Percentiles rank a stretch among this genome's conserved stretches.
phyloP scores from a whole-genome alignment of 1,140 invertebrate species.

The Luehdorfia chinensis region DNA sequence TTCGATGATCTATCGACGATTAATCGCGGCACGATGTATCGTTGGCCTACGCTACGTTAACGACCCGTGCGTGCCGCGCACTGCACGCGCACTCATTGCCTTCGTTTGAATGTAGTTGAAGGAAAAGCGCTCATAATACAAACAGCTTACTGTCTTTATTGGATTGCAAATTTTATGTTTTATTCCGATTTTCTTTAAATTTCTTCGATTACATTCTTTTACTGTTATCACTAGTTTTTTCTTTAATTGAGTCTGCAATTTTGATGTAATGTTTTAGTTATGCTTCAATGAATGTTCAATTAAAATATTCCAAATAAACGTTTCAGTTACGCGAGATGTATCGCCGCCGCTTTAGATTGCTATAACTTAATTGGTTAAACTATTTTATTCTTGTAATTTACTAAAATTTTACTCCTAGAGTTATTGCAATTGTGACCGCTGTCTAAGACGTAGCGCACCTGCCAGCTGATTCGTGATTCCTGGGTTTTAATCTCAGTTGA shows the following conservation, averaged over 20 bases:
- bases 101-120: not conserved
- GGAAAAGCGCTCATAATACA: not conserved
- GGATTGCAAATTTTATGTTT: not conserved
- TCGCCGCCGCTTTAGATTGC: not conserved
- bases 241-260: not conserved
- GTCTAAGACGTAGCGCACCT: too few species aligned
- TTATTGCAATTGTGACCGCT: too few species aligned
- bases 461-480: too few species aligned
- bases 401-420: too few species aligned
- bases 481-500: too few species aligned
- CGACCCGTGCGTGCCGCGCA: slow-evolving; percentile 1
- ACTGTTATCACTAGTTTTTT: not conserved
- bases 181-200: not conserved
- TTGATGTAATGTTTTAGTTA: slow-evolving; percentile 3
- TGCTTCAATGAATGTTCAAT: not conserved
- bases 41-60: not conserved
- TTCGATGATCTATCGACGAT: slow-evolving; percentile 10
- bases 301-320: not conserved
- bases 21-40: slow-evolving; percentile 14
- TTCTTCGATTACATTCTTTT: not conserved
- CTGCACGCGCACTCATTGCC: slow-evolving; percentile 11
- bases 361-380: not conserved
- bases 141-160: not conserved
- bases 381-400: not conserved
- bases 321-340: not conserved